Evolutionary conservation across 2,888 invertebrate species (phyloP).

Genomic region (Melangyna quadrimaculata): DNA sequence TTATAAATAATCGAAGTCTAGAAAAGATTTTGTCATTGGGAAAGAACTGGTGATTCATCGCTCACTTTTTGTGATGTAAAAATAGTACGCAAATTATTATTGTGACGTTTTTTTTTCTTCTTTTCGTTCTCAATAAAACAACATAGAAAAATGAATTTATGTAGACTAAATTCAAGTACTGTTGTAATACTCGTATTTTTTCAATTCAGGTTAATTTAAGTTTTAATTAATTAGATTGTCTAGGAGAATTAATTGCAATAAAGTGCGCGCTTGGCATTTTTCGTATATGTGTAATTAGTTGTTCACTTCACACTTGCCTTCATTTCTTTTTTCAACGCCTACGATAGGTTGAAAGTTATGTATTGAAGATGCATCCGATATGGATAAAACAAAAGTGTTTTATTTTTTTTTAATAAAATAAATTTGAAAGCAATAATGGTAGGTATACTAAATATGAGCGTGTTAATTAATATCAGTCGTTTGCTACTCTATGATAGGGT

Average conservation of each 20-base stretch:
- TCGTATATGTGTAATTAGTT: neutral
- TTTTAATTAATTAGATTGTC: neutral
- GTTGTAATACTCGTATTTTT: neutral
- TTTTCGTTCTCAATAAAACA: no score
- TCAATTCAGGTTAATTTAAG: neutral
- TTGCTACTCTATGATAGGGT: no score
- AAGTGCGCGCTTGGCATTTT: conserved; percentile 5
- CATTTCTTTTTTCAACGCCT: neutral
- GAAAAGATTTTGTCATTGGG: conserved; percentile 44
- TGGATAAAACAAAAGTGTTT: no score
- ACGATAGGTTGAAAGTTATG: neutral
- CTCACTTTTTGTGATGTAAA: conserved; percentile 50
- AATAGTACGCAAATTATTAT: conserved; percentile 52
- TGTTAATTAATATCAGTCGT: no score
- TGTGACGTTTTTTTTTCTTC: neutral
- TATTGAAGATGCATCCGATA: neutral
- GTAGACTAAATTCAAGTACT: neutral
- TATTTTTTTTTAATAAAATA: no score
- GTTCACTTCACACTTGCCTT: neutral
- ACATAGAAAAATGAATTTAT: neutral
- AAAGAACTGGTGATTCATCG: conserved; percentile 61
- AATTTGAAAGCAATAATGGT: no score
- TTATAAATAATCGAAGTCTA: neutral
- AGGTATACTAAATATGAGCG: no score
- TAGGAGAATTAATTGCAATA: neutral